Evolutionary conservation across 2,888 invertebrate genomes (phyloP), one percentile per base, ranked within the genome.

Genomic region (Hirtodrosophila duncani): DNA sequence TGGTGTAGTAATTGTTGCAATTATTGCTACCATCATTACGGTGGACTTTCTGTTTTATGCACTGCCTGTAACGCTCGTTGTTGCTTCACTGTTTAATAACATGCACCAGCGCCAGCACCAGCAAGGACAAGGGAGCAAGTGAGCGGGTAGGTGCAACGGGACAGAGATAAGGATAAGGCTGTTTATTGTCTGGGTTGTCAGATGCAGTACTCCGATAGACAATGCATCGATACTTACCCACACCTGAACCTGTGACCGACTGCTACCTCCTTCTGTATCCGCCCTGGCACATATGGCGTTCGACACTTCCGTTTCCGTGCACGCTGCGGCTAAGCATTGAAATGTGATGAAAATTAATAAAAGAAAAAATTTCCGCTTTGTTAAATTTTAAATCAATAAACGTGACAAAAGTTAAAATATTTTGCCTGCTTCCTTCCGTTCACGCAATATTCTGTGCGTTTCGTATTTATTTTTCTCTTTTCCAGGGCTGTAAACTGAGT

Each of bases 401-500:
- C 63, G 72, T 58, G 63, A 46, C 72, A 80, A 71, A 80, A 80
- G 72, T 74, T 80, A 80, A 72, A 80, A 80, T 80, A 77, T 72
- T 67, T 57, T 52, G 55, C 65, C 53, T 48, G 53, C 72, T 59
- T 74, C 72, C 72, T 78, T 52, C n/a, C n/a, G n/a, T 57, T 29
- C 42, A 51, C 48, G 50, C 39, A 23, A 39, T 33, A 41, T 24
- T 33, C 23, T 18, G 7, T 26, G 27, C 26, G 18, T 21, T n/a
- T n/a, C n/a, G n/a, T n/a, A n/a, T n/a, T n/a, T n/a, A n/a, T n/a
- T n/a, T n/a, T n/a, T n/a, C n/a, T n/a, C 20, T 18, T 31, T 34
- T 23, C 31, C 6, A 17, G 18, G 2, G 9, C 3, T 7, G 7
- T 23, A 4, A 29, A 10, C 6, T 14, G 34, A 34, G 46, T 24